Conservation (phyloP, 2,797 vertebrate species). For the Fistularia commersonii region DNA sequence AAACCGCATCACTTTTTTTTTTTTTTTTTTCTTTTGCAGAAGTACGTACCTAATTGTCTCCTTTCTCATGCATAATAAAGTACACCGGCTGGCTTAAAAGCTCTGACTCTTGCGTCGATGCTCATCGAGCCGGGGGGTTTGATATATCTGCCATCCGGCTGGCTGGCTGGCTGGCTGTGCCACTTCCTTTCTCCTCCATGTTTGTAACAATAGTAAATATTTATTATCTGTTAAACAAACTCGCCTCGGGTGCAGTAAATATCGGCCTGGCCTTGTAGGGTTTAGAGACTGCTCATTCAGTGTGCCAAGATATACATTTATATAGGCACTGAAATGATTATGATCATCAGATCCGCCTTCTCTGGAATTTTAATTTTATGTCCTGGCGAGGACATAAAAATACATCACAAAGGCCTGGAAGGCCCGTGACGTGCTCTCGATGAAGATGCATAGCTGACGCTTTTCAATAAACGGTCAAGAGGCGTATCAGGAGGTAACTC, state of each 20-base stretch:
- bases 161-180: slow-evolving; percentile 26
- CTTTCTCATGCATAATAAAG: slow-evolving; percentile 69
- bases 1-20: no score
- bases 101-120: slow-evolving; percentile 28
- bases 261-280: background rate
- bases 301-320: no score
- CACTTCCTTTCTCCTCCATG: slow-evolving; percentile 37
- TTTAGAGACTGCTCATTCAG: no score
- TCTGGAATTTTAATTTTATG: no score
- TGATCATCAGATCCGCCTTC: no score
- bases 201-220: slow-evolving; percentile 57
- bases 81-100: slow-evolving; percentile 44
- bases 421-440: no score
- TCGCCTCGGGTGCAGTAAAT: slow-evolving; percentile 21
- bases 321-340: no score
- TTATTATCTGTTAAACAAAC: slow-evolving; percentile 56
- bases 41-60: slow-evolving; percentile 47
- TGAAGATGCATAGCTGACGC: no score
- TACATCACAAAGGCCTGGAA: no score
- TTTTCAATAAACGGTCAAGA: no score
- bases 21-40: slow-evolving; percentile 1
- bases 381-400: no score
- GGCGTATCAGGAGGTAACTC: no score
- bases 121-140: slow-evolving; percentile 33
- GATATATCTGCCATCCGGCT: slow-evolving; percentile 33